phyloP scores from a whole-genome alignment of 1,140 invertebrate genomes.

The Phymastichus coffea region DNA sequence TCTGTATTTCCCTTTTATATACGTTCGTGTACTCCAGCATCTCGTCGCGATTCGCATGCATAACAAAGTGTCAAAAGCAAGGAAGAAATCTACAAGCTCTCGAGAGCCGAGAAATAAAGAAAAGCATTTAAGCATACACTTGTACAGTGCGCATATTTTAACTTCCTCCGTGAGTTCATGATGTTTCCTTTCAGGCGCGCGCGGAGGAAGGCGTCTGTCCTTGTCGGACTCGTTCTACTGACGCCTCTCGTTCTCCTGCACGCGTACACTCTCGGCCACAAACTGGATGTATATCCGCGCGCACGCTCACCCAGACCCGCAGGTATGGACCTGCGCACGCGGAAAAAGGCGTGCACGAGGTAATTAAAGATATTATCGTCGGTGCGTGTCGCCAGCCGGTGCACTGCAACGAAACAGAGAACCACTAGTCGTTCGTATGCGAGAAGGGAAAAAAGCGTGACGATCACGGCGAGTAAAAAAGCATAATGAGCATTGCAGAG shows the following conservation, averaged over 20 bases:
- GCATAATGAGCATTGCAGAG: too few relatives aligned
- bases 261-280: background rate
- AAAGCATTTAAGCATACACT: background rate
- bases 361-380: conserved; percentile 55
- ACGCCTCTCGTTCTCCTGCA: background rate
- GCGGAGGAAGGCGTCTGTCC: conserved; percentile 18
- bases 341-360: conserved; percentile 35
- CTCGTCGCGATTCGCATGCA: too few relatives aligned
- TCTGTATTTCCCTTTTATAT: too few relatives aligned
- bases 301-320: background rate
- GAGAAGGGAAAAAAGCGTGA: too few relatives aligned
- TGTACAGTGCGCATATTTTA: conserved; percentile 6
- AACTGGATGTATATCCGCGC: too few relatives aligned
- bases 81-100: background rate
- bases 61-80: background rate
- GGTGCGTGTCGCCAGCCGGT: conserved; percentile 48
- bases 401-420: conserved; percentile 20
- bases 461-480: too few relatives aligned
- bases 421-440: conserved; percentile 19
- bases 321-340: background rate
- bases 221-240: conserved; percentile 9
- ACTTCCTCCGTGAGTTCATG: background rate
- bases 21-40: too few relatives aligned
- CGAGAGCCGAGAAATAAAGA: background rate
- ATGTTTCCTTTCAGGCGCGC: background rate